Evolutionary conservation across 2,113 vertebrate genomes (phyloP), one percentile per base, ranked within the genome.

Genomic region (Megalops atlanticus): DNA sequence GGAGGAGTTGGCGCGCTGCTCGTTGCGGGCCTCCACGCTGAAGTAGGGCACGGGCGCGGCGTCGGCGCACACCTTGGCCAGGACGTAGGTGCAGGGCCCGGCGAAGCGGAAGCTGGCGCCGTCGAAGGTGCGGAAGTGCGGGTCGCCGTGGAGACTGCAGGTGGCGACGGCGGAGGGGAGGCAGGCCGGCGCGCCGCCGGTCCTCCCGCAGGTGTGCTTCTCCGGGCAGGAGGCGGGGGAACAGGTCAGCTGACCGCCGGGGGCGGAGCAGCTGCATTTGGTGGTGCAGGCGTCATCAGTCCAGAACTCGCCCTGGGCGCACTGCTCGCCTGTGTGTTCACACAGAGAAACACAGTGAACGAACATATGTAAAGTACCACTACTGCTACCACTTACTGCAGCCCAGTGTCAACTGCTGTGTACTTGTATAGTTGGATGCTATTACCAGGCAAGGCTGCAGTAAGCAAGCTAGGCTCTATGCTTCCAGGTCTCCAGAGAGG

Each of bases 91-190:
- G 89, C 96, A 97, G 54, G 86, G 90, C 11, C 87, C 90, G 87
- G 91, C 92, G 84, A 96, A 95, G 85, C 68, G 82, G 83, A 95
- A 94, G 0, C 80, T 87, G 84, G 89, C 85, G 43, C 94, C 94
- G 87, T 97, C 96, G 86, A 95, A 96, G 54, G 94, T 95, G 78
- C 85, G 92, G 89, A 92, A 95, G 76, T 94, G 91, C 2, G 93
- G 90, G 84, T 94, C 90, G 0, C 89, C 78, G 58, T 94, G 86
- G 36, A 96, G 84, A 0, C 91, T 92, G 83, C 95, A 96, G 75
- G 85, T 91, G 84, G 93, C 94, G 0, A 87, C 88, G 21, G 82
- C 77, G 1, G 78, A 78, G 64, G 81, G 39, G 16, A 86, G 52
- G 69, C 84, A 90, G 76, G 21, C 72, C 0, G 89, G 86, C 68